A percentile compares a stretch with the other conserved stretches of the same genome.
These are phyloP conservation scores for Epizoanthus ramosus DNA, from an alignment of 92 coral and sea anemone species.

Conservation along the genomic window DNA sequence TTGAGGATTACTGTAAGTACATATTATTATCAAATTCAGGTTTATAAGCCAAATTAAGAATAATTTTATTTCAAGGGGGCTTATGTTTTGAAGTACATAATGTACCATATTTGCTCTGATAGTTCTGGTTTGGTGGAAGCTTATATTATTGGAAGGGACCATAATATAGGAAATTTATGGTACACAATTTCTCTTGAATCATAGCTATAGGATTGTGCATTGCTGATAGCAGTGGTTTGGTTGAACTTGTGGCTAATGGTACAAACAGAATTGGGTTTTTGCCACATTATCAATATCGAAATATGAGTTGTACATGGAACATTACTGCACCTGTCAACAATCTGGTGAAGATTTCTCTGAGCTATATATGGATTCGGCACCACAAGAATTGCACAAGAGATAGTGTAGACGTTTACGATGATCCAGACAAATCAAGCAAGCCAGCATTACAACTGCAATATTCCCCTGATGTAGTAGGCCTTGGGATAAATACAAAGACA, in stretches of 20 bases:
- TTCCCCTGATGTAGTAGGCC: not conserved
- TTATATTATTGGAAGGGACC: too few relatives aligned
- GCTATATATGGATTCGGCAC: not conserved
- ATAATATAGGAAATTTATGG: too few relatives aligned
- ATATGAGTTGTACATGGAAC: slow-evolving; percentile 29
- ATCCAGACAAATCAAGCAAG: not conserved
- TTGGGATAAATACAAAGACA: not conserved
- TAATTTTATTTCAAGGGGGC: too few relatives aligned
- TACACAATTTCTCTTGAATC: too few relatives aligned
- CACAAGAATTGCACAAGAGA: not conserved
- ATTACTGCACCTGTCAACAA: slow-evolving; percentile 17
- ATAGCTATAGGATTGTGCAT: slow-evolving; percentile 8
- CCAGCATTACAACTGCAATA: not conserved
- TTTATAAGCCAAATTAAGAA: too few relatives aligned
- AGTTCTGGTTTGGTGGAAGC: too few relatives aligned
- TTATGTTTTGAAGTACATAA: too few relatives aligned
- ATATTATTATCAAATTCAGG: too few relatives aligned
- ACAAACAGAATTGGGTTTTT: not conserved
- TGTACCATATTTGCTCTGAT: too few relatives aligned
- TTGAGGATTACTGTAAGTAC: too few relatives aligned
- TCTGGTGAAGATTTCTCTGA: slow-evolving; percentile 26
- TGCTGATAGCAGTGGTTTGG: not conserved
- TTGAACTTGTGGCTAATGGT: slow-evolving; percentile 16
- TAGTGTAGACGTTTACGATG: not conserved
- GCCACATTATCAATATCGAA: not conserved